A percentile compares a stretch with the other conserved stretches of the same genome.
These are phyloP conservation scores for Strigamia transsilvanica DNA, from an alignment of 2,888 invertebrate genomes.

Conservation along the genomic window DNA sequence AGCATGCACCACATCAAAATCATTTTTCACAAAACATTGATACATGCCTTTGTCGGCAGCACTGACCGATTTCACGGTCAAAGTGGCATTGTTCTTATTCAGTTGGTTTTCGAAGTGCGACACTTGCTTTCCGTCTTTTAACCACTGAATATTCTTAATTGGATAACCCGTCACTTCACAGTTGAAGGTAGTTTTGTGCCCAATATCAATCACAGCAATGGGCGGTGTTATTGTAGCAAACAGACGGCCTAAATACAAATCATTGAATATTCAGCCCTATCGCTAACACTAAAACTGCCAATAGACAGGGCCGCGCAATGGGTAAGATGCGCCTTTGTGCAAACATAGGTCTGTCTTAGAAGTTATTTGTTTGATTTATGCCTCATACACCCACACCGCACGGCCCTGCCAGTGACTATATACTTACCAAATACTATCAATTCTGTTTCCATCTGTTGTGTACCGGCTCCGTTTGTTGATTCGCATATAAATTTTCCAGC, in stretches of 20 bases:
- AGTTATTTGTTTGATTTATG: too few species aligned
- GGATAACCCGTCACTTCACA: slow-evolving; percentile 51
- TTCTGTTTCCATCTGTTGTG: slow-evolving; percentile 69
- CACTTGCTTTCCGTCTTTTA: slow-evolving; percentile 51
- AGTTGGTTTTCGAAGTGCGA: not conserved
- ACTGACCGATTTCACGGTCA: not conserved
- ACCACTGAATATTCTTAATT: slow-evolving; percentile 13
- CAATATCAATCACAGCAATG: not conserved
- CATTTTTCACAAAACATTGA: slow-evolving; percentile 60
- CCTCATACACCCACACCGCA: too few species aligned
- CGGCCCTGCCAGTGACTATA: too few species aligned
- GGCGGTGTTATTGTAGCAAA: slow-evolving; percentile 37
- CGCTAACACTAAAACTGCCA: too few species aligned
- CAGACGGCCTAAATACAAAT: not conserved
- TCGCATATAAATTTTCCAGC: slow-evolving; percentile 78
- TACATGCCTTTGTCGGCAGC: slow-evolving; percentile 63
- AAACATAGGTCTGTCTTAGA: too few species aligned
- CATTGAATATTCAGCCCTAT: not conserved
- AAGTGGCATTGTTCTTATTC: not conserved
- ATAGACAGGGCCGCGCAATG: too few species aligned
- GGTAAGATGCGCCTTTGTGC: too few species aligned
- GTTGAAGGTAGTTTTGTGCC: not conserved
- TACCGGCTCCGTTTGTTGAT: slow-evolving; percentile 72
- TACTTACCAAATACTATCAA: slow-evolving; percentile 60
- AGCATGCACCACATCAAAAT: slow-evolving; percentile 71